Base-by-base conservation (phyloP, 2,113 vertebrate genomes). In the Dasyornis broadbenti region DNA sequence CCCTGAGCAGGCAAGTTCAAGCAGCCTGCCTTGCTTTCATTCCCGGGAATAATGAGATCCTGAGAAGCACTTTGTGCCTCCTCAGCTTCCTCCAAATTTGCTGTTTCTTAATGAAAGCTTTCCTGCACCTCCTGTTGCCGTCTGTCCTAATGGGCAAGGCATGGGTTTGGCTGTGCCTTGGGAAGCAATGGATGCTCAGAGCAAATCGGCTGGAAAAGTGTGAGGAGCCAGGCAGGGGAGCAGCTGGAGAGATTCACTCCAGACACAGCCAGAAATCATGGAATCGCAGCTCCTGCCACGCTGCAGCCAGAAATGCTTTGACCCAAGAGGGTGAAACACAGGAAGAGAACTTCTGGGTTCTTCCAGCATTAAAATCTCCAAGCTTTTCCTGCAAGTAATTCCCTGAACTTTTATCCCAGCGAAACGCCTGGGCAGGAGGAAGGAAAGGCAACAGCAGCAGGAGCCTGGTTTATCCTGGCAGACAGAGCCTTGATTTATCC, bases 31-130 rank as follows among this genome's bases (percentile, higher is more conserved):
- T 80, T 79, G 18, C 63, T 91, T 89, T 81, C 49, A 69, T 91
- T 88, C 93, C 61, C 60, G 50, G 52, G 9, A 59, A 89, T 90
- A 97, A 96, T 94, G 90, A 80, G 26, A 91, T 86, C 77, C 75
- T 28, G 30, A 85, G 82, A 87, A 81, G 69, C 50, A 73, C 45
- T 87, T 59, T 89, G 54, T 23, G 50, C 50, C 78, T 91, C 69
- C 78, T 89, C 47, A 28, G 53, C 56, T 68, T 69, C 24, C 42
- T 79, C 53, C 73, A 54, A 10, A 69, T 60, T 26, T 17, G 27
- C 66, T 83, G 52, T 73, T 92, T 72, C 57, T 73, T 73, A 5
- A 20, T 52, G 44, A 65, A 89, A 75, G 10, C 44, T 83, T 77
- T 59, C 60, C 68, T 68, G 37, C 27, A 18, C 54, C 9, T 88